These are phyloP conservation scores for Anodontia alba DNA, from an alignment of 2,888 invertebrate species.

Conservation along the genomic window DNA sequence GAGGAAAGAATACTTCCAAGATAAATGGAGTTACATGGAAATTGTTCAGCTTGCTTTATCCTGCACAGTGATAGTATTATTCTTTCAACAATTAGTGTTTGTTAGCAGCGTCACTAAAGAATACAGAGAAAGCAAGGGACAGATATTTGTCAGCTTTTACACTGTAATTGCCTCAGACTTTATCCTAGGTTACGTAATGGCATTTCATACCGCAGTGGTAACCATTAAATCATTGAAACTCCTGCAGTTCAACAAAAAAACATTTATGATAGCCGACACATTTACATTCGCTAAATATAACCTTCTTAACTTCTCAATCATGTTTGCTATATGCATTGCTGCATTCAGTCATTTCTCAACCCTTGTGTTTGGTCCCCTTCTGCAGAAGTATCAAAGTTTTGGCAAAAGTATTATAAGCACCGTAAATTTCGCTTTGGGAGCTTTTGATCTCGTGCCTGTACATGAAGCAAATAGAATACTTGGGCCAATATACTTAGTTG, in stretches of 20 bases:
- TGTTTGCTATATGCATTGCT: conserved; percentile 34
- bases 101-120: conserved; percentile 43
- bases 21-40: conserved; percentile 63
- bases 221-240: conserved; percentile 66
- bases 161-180: conserved; percentile 56
- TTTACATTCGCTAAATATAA: conserved; percentile 30
- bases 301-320: conserved; percentile 44
- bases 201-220: conserved; percentile 48
- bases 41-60: conserved; percentile 53
- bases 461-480: conserved; percentile 27
- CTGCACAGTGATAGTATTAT: conserved; percentile 51
- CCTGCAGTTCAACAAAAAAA: conserved; percentile 60
- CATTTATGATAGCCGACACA: conserved; percentile 53
- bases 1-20: conserved; percentile 50
- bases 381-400: conserved; percentile 45
- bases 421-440: conserved; percentile 52
- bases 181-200: conserved; percentile 53
- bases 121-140: conserved; percentile 25
- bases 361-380: conserved; percentile 51
- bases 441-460: conserved; percentile 48
- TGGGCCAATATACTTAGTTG: conserved; percentile 61
- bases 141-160: conserved; percentile 64
- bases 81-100: conserved; percentile 54
- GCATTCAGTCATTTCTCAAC: conserved; percentile 56
- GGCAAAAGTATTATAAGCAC: conserved; percentile 35